phyloP scores from a whole-genome alignment of 2,888 invertebrate species.

The Cephus runcator region DNA sequence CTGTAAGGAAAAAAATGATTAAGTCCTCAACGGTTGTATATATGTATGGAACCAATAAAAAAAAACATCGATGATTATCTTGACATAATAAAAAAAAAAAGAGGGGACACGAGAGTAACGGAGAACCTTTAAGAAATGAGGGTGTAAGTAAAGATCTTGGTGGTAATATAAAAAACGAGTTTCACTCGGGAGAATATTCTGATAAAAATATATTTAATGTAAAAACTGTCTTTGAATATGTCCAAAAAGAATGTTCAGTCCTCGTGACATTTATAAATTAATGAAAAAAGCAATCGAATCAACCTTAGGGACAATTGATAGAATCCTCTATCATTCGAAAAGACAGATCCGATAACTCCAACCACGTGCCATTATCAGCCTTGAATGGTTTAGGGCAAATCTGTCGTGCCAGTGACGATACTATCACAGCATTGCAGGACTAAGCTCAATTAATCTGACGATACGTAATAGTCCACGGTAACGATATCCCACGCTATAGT shows the following conservation, averaged over 20 bases:
- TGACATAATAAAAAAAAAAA: background rate
- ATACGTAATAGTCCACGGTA: background rate
- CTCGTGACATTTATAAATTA: background rate
- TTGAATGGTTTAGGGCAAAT: background rate
- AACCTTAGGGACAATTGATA: background rate
- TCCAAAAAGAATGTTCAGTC: background rate
- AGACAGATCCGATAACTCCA: background rate
- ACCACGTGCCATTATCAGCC: background rate
- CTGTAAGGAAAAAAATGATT: conserved; percentile 66
- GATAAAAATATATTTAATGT: background rate
- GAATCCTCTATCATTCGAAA: background rate
- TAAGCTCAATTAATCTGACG: background rate
- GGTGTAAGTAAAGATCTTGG: background rate
- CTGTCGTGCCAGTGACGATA: background rate
- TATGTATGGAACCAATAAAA: background rate
- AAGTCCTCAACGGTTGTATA: background rate
- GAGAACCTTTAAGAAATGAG: background rate
- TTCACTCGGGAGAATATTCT: background rate
- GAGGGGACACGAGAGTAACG: background rate
- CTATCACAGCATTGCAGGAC: background rate
- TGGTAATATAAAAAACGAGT: background rate
- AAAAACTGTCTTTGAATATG: background rate
- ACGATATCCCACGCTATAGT: conserved; percentile 17
- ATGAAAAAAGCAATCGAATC: background rate
- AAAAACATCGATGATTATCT: background rate